Evolutionary conservation across 1,140 invertebrate genomes (phyloP).

Genomic region (Cardiocondyla obscurior): DNA sequence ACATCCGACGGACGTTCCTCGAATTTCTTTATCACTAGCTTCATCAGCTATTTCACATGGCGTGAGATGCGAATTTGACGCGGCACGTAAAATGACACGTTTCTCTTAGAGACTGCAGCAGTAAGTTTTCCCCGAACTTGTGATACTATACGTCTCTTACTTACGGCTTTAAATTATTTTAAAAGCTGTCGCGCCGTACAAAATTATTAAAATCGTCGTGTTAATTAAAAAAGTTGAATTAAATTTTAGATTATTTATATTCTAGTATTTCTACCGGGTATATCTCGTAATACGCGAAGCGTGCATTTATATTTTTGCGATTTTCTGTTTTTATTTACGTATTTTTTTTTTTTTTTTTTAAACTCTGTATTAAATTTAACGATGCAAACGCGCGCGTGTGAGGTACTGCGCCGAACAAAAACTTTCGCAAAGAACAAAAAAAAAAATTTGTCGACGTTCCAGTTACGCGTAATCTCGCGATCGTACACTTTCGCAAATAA

Average conservation of each 20-base stretch:
- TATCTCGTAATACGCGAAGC: neutral
- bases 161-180: neutral
- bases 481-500: conserved; percentile 44
- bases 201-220: conserved; percentile 6
- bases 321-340: neutral
- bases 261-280: neutral
- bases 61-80: too few relatives aligned
- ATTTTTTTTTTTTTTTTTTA: too few relatives aligned
- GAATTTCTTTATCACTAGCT: too few relatives aligned
- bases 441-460: conserved; percentile 26
- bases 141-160: neutral
- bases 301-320: neutral
- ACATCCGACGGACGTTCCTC: too few relatives aligned
- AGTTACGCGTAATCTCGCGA: conserved; percentile 24
- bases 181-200: neutral
- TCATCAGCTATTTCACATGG: too few relatives aligned
- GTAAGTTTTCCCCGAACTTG: too few relatives aligned
- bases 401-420: neutral
- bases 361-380: conserved; percentile 15
- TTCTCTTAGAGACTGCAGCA: too few relatives aligned
- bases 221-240: conserved; percentile 5
- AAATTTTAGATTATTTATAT: neutral
- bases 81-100: too few relatives aligned
- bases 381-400: neutral
- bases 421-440: conserved; percentile 8